These are phyloP conservation scores for Otolemur crassicaudatus DNA, from an alignment of 2,797 vertebrate genomes.

Conservation along the genomic window DNA sequence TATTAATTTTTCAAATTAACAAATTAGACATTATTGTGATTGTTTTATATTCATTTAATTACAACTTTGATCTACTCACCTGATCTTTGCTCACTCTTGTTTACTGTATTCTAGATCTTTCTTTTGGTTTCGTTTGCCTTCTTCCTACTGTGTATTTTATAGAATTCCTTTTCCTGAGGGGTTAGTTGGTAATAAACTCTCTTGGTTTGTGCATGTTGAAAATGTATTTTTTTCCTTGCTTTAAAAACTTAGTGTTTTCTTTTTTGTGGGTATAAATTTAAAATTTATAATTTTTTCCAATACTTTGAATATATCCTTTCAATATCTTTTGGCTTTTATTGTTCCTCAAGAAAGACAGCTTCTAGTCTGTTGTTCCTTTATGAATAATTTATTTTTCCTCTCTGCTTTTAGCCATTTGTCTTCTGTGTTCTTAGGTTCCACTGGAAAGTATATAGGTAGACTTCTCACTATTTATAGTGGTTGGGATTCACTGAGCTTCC, in stretches of 20 bases:
- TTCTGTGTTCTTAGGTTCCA: neutral
- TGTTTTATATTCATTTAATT: neutral
- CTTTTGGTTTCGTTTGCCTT: neutral
- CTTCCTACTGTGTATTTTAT: neutral
- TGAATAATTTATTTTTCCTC: neutral
- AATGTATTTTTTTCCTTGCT: neutral
- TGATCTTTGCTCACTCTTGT: neutral
- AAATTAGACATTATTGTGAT: neutral
- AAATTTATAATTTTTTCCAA: neutral
- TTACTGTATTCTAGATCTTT: neutral
- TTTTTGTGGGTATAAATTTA: neutral
- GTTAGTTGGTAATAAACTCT: neutral
- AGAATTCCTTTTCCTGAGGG: neutral
- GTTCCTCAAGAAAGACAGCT: neutral
- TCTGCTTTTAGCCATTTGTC: neutral
- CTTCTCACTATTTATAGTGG: neutral
- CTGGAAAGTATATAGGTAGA: neutral
- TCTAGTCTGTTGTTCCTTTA: neutral
- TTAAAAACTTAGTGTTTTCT: neutral
- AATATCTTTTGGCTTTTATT: neutral
- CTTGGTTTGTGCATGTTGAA: conserved; percentile 3
- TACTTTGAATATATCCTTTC: neutral
- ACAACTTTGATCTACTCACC: neutral
- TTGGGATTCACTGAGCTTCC: neutral
- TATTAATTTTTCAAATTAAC: neutral